Base-by-base conservation (phyloP, 2,888 invertebrate genomes). In the Polymixis flavicincta region DNA sequence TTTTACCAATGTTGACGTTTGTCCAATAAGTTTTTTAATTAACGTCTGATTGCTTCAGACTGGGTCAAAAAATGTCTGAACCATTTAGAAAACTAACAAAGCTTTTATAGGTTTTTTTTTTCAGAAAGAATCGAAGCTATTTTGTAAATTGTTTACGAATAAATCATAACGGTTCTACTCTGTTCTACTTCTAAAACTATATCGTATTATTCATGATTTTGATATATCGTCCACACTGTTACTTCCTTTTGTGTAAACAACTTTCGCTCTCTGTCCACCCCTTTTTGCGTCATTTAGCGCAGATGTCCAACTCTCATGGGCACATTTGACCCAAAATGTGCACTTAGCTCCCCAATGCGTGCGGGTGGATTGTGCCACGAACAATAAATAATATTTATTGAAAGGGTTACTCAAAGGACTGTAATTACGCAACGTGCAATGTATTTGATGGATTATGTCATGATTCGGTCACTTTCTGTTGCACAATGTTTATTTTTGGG, bases 391-490 rank as follows among this genome's bases (percentile, higher is more conserved):
- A 89, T 89, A 88, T 89, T 90, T 89, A 87, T 87, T 80, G 72
- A 88, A 87, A 89, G 91, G 92, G 90, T 90, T 88, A 81, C 88
- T 89, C 86, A 86, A 93, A 91, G 91, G 92, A 90, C 88, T 89
- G 80, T 88, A 89, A 91, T 91, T 90, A 84, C 87, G 87, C 87
- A 90, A 91, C 90, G 90, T 90, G 87, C 88, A 83, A 80, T 87
- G 83, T 84, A 76, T 87, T 87, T 90, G 90, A 90, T 87, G 83
- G 88, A 90, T 90, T 86, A 82, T 84, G 82, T 85, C 87, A 85
- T 84, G 78, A 86, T 85, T 87, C 86, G 81, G 87, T 79, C 83
- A 85, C 76, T 85, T 82, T 80, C 80, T 84, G 84, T 84, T 84
- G 84, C 83, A 83, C 84, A 87, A 83, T 84, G 74, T 83, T 84